These are phyloP conservation scores for Conchocele bisecta DNA, from an alignment of 2,888 invertebrate genomes.

Conservation along the genomic window DNA sequence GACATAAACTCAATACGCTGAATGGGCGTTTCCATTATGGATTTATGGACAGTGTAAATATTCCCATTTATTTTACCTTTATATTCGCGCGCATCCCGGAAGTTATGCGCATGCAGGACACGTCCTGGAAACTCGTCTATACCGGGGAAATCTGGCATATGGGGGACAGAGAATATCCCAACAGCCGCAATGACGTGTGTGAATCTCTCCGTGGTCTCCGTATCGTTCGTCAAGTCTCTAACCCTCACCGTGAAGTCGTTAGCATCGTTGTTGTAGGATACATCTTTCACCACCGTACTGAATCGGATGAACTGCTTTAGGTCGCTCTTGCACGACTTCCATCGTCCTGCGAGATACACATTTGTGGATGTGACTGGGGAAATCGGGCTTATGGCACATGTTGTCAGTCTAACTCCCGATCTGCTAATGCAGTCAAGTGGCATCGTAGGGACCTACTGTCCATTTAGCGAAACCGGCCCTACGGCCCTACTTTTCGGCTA, in stretches of 20 bases:
- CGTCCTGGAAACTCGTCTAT: slow-evolving; percentile 28
- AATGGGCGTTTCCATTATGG: too few relatives aligned
- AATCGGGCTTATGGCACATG: too few relatives aligned
- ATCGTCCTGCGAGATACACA: slow-evolving; percentile 14
- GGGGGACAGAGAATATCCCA: slow-evolving; percentile 25
- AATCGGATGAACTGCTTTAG: slow-evolving; percentile 16
- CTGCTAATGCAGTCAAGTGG: too few relatives aligned
- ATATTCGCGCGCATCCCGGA: slow-evolving; percentile 28
- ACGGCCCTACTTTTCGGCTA: too few relatives aligned
- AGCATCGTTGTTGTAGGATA: slow-evolving; percentile 16
- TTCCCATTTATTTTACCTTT: too few relatives aligned
- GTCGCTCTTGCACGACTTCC: slow-evolving; percentile 13
- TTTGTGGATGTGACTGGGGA: too few relatives aligned
- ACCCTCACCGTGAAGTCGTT: slow-evolving; percentile 25
- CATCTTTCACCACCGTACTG: slow-evolving; percentile 26
- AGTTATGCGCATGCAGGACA: slow-evolving; percentile 40
- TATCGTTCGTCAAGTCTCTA: slow-evolving; percentile 4
- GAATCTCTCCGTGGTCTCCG: slow-evolving; percentile 4
- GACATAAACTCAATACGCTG: too few relatives aligned
- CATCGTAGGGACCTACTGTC: too few relatives aligned
- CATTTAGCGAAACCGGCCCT: too few relatives aligned
- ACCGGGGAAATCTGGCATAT: slow-evolving; percentile 24
- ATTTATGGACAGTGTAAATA: too few relatives aligned
- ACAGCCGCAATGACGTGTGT: slow-evolving; percentile 32
- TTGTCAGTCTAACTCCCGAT: too few relatives aligned